Evolutionary conservation across 2,113 vertebrate genomes (phyloP), one percentile per base, ranked within the genome.

Genomic region (Tragulus kanchil): DNA sequence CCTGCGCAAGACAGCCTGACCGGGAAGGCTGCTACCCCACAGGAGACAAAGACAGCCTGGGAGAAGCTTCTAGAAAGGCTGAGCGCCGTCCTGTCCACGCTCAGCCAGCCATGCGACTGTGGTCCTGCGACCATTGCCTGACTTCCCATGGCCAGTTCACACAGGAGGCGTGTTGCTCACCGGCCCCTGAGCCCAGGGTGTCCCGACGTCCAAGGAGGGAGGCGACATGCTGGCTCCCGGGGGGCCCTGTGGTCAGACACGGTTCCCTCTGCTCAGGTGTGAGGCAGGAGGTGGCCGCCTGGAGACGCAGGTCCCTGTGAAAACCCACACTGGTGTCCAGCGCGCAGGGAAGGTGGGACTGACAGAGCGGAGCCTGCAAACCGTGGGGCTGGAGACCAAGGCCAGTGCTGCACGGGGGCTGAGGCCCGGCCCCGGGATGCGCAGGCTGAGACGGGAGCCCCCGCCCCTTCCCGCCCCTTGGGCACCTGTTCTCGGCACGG

Each of bases 21-120:
- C 1, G 17, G 0, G 19, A n/a, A 16, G 10, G 45, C 50, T 9
- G 61, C 19, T n/a, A 31, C 50, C 10, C 0, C 1, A 6, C 48
- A 28, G 12, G 56, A 56, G 23, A 15, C 1, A 6, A 15, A 3
- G 12, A 7, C 42, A 9, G 23, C 19, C 58, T 5, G 25, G 23
- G 28, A 52, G 26, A 42, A 56, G 50, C n/a, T 85, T 78, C 69
- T 13, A 69, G 71, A 67, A 67, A 14, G 59, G 36, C 4, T 4
- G 0, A 0, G 13, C 9, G 0, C 2, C 26, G 0, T 1, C 83
- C 71, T 14, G 1, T 21, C 31, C 19, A 1, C 1, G 21, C 23
- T 26, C 69, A 5, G 26, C 48, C 59, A 16, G 9, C 59, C 0
- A 0, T 2, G 25, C 25, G 25, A 15, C 3, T 15, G 50, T 3